Evolutionary conservation across 2,888 invertebrate species (phyloP), one percentile per base, ranked within the genome.

Genomic region (Drepana falcataria): DNA sequence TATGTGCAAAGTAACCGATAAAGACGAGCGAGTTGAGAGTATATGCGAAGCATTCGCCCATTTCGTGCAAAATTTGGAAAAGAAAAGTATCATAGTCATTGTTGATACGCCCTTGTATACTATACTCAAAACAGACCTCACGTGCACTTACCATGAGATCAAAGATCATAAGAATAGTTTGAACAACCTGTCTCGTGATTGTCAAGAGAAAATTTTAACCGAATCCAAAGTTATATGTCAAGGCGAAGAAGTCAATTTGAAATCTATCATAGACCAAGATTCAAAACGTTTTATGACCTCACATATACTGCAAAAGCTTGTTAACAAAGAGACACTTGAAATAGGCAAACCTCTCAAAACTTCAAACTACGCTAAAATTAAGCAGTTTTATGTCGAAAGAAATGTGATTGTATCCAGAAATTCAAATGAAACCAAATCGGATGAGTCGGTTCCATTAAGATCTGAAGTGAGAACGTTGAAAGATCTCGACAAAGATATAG

Each of bases 301-400:
- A 40, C 37, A 55, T n/a, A 35, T 49, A 3, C 48, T 57, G 35
- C 33, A 51, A 35, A 52, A 53, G 49, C 44, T 57, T 21, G 47
- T 55, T 7, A 55, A 48, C 4, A 53, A 53, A 35, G 53, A 55
- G 41, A 44, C 33, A 4, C 35, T 57, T 21, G 37, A 4, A 6
- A 41, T 57, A 35, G 57, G 57, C 34, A 44, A 51, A 9, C 21
- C 53, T 21, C 48, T 57, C 0, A 37, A 21, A n/a, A 7, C 41
- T 6, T 47, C 55, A 35, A 48, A 35, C 6, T 57, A 55, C 5
- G 40, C 51, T 35, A 48, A 55, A 35, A 55, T 55, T 4, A 55
- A 55, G 52, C 35, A 53, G 35, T 57, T 51, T 34, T 57, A 57
- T 44, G 40, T 57, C 7, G 40, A 49, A 35, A 49, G 49, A 40